Evolutionary conservation across 2,888 invertebrate species (phyloP).

Genomic region (Molorchus minor): DNA sequence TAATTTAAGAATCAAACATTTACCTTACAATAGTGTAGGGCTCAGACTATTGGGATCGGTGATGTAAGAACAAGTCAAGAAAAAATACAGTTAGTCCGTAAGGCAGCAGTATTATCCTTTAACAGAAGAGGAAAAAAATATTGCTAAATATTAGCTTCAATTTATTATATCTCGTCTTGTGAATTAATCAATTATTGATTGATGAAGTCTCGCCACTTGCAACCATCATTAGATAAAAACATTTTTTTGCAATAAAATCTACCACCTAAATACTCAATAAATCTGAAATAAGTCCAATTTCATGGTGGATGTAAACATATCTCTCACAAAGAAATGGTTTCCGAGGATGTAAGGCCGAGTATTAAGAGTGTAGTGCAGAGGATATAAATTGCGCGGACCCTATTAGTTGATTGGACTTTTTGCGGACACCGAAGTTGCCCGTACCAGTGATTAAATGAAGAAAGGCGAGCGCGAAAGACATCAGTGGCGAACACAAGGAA

Average conservation of each 20-base stretch:
- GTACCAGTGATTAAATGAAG: constrained; percentile 17
- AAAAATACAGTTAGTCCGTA: neutral
- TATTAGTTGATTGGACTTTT: constrained; percentile 27
- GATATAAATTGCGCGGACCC: constrained; percentile 24
- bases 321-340: constrained; percentile 29
- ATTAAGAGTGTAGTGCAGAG: constrained; percentile 24
- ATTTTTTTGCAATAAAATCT: constrained; percentile 13
- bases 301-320: constrained; percentile 38
- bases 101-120: too few species aligned
- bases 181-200: constrained; percentile 6
- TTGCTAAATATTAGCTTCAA: too few species aligned
- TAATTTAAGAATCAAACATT: too few species aligned
- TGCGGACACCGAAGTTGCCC: constrained; percentile 6
- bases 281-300: constrained; percentile 43
- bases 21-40: too few species aligned
- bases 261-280: constrained; percentile 36
- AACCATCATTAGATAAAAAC: neutral
- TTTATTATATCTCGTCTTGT: neutral
- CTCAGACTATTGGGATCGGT: too few species aligned
- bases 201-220: constrained; percentile 7
- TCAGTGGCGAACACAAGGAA: constrained; percentile 11
- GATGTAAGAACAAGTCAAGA: neutral
- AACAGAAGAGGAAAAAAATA: neutral
- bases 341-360: constrained; percentile 29
- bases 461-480: constrained; percentile 17